Conservation (phyloP, 2,888 invertebrate genomes). For the Dysmachus trigonus region DNA sequence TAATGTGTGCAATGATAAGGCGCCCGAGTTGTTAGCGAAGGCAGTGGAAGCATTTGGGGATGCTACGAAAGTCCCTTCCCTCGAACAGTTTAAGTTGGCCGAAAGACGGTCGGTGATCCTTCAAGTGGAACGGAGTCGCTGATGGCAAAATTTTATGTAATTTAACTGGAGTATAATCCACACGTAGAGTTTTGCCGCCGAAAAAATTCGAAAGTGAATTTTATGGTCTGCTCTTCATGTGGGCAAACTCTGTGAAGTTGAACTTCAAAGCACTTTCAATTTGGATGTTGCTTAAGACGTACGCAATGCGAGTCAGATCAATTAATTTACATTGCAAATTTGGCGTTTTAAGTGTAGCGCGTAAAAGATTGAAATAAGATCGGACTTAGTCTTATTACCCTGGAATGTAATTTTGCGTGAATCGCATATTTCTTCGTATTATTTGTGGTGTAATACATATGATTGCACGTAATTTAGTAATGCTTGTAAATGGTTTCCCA, state of each 20-base stretch:
- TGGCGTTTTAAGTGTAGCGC: background rate
- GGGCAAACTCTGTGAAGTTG: slow-evolving; percentile 7
- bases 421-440: background rate
- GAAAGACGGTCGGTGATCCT: background rate
- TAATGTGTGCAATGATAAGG: background rate
- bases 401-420: background rate
- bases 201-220: slow-evolving; percentile 35
- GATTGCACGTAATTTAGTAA: background rate
- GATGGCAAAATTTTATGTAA: slow-evolving; percentile 22
- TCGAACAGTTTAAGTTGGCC: background rate
- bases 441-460: background rate
- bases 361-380: background rate
- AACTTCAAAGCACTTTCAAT: slow-evolving; percentile 5
- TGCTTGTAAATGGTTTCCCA: no score
- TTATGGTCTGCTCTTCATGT: background rate
- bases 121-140: slow-evolving; percentile 20
- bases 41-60: background rate
- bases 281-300: background rate
- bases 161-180: background rate
- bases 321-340: background rate
- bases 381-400: background rate
- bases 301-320: background rate
- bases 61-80: background rate
- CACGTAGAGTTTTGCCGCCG: background rate
- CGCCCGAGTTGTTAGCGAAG: background rate